phyloP scores from a whole-genome alignment of 2,888 invertebrate species.

The Cyclophora albipunctata region DNA sequence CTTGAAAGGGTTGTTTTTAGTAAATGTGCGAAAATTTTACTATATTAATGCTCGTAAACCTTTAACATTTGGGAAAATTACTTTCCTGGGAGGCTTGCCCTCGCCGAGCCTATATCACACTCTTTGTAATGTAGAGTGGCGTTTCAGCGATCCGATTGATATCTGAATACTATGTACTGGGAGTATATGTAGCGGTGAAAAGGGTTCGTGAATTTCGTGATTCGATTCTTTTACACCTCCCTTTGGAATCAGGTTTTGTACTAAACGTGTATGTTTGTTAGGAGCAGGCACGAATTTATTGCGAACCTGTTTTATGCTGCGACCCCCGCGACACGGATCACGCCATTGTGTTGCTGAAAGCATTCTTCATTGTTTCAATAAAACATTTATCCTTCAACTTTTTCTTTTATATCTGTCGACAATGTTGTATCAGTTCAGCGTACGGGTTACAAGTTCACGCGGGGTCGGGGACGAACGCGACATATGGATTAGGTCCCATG shows the following conservation, averaged over 20 bases:
- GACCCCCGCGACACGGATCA: too few relatives aligned
- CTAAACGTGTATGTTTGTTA: too few relatives aligned
- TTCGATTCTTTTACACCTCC: too few relatives aligned
- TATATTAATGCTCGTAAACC: slow-evolving; percentile 10
- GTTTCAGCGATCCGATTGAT: slow-evolving; percentile 31
- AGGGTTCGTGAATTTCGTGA: background rate
- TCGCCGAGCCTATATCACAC: slow-evolving; percentile 29
- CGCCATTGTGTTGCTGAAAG: too few relatives aligned
- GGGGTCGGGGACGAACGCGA: background rate
- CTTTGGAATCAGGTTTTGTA: too few relatives aligned
- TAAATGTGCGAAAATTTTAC: slow-evolving; percentile 12
- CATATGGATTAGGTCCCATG: slow-evolving; percentile 11
- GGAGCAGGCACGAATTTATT: too few relatives aligned
- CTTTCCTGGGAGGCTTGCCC: slow-evolving; percentile 27
- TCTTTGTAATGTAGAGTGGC: slow-evolving; percentile 45
- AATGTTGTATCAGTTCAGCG: too few relatives aligned
- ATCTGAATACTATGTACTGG: slow-evolving; percentile 22
- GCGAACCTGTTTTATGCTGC: too few relatives aligned
- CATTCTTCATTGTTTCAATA: too few relatives aligned
- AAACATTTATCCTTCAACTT: too few relatives aligned
- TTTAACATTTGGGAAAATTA: slow-evolving; percentile 26
- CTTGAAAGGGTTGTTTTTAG: background rate
- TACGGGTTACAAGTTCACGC: background rate
- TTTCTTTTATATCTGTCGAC: too few relatives aligned
- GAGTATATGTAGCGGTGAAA: slow-evolving; percentile 7